phyloP scores from a whole-genome alignment of 2,888 invertebrate genomes.

The Epirrhoe tristata region DNA sequence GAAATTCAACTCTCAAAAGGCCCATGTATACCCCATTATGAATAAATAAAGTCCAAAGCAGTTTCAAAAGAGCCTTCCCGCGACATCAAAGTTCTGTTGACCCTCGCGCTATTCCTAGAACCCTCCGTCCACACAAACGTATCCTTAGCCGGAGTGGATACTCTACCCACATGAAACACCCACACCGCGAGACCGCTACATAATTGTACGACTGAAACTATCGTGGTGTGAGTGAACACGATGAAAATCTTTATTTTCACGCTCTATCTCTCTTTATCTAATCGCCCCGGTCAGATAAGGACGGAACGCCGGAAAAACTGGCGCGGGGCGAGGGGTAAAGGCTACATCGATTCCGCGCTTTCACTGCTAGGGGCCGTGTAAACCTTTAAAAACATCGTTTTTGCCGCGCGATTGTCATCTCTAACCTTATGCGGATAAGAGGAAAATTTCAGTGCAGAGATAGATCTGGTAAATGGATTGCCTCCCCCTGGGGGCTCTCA shows the following conservation, averaged over 20 bases:
- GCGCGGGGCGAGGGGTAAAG: constrained; percentile 83
- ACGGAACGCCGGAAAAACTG: constrained; percentile 85
- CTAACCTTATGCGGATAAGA: constrained; percentile 74
- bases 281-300: constrained; percentile 84
- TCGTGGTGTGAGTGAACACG: constrained; percentile 83
- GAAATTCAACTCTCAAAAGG: constrained; percentile 38
- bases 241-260: constrained; percentile 86
- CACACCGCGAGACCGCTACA: constrained; percentile 70
- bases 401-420: constrained; percentile 82
- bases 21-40: constrained; percentile 47
- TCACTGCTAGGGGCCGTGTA: constrained; percentile 86
- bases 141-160: constrained; percentile 50
- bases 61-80: constrained; percentile 61
- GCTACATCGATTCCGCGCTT: constrained; percentile 86
- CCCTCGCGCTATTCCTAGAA: constrained; percentile 74
- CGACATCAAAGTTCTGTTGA: constrained; percentile 72
- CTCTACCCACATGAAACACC: constrained; percentile 64
- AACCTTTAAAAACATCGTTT: constrained; percentile 84
- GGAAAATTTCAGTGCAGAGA: constrained; percentile 71
- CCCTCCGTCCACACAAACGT: constrained; percentile 63
- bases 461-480: constrained; percentile 82
- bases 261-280: constrained; percentile 86
- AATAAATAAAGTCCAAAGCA: constrained; percentile 60
- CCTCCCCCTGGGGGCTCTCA: constrained; percentile 85
- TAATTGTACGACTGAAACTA: constrained; percentile 70